A percentile compares a stretch with the other conserved stretches of the same genome.
phyloP scores from a whole-genome alignment of 2,888 invertebrate genomes.

The Digitonthophagus gazella region DNA sequence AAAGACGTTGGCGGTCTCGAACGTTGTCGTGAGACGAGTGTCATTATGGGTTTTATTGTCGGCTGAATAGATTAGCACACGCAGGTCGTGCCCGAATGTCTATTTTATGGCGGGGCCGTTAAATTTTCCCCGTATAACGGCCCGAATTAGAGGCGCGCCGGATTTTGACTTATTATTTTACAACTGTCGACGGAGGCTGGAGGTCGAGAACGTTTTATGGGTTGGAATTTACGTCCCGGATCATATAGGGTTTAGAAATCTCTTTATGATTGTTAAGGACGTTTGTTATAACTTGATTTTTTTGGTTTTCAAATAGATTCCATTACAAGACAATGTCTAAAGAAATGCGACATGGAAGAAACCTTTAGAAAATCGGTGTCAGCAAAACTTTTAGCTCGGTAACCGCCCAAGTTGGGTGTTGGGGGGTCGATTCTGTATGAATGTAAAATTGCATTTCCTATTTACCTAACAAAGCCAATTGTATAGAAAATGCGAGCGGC shows the following conservation, averaged over 20 bases:
- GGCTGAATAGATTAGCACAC: background rate
- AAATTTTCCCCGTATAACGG: background rate
- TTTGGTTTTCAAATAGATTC: background rate
- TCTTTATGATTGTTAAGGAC: background rate
- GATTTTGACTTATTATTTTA: background rate
- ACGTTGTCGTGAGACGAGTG: background rate
- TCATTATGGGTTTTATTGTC: background rate
- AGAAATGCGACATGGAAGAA: background rate
- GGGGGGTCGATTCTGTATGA: slow-evolving; percentile 8
- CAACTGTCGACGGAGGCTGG: background rate
- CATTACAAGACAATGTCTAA: background rate
- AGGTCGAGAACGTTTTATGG: background rate
- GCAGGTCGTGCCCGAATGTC: background rate
- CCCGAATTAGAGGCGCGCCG: background rate
- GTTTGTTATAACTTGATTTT: background rate
- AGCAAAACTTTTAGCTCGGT: background rate
- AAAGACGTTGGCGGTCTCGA: too few species aligned
- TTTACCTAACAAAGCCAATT: slow-evolving; percentile 18
- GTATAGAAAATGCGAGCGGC: slow-evolving; percentile 11
- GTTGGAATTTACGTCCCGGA: background rate
- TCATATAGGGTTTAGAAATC: background rate
- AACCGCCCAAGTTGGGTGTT: background rate
- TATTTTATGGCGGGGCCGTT: background rate
- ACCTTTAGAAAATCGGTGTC: background rate
- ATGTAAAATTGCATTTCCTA: slow-evolving; percentile 16